These are phyloP conservation scores for Amphiprion percula DNA, from an alignment of 2,113 vertebrate species.

Conservation along the genomic window DNA sequence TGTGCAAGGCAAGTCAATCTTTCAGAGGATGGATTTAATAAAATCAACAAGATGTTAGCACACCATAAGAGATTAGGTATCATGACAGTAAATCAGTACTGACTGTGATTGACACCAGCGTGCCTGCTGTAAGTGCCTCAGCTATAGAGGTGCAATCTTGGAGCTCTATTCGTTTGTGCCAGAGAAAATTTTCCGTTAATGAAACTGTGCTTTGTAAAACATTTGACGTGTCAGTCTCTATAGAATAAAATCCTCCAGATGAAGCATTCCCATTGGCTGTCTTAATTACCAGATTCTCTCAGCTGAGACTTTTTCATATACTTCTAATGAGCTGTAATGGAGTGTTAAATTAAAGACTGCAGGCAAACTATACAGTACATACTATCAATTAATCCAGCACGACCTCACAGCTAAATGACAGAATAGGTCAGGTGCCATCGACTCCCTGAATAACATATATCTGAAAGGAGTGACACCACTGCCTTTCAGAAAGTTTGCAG, in stretches of 20 bases:
- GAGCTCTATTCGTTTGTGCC: not conserved
- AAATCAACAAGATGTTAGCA: constrained; percentile 6
- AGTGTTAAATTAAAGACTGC: constrained; percentile 69
- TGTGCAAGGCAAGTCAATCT: not conserved
- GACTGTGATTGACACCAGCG: not conserved
- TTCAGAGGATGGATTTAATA: not conserved
- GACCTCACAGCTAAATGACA: no score
- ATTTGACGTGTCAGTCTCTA: constrained; percentile 1
- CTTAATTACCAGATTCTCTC: constrained; percentile 62
- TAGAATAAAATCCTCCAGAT: constrained; percentile 5
- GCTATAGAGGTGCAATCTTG: not conserved
- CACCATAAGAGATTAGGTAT: constrained; percentile 9
- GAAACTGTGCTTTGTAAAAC: constrained; percentile 16
- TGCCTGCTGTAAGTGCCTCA: not conserved
- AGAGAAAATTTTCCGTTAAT: not conserved
- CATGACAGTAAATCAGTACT: not conserved
- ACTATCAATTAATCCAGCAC: constrained; percentile 44
- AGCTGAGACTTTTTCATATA: constrained; percentile 27
- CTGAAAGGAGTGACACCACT: no score
- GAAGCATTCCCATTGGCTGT: constrained; percentile 33
- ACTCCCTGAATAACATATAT: not conserved
- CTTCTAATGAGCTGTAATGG: constrained; percentile 61
- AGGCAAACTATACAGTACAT: constrained; percentile 39
- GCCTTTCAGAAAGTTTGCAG: no score
- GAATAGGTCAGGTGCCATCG: not conserved